Evolutionary conservation across 2,888 invertebrate genomes (phyloP).

Genomic region (Copidosoma aretas): DNA sequence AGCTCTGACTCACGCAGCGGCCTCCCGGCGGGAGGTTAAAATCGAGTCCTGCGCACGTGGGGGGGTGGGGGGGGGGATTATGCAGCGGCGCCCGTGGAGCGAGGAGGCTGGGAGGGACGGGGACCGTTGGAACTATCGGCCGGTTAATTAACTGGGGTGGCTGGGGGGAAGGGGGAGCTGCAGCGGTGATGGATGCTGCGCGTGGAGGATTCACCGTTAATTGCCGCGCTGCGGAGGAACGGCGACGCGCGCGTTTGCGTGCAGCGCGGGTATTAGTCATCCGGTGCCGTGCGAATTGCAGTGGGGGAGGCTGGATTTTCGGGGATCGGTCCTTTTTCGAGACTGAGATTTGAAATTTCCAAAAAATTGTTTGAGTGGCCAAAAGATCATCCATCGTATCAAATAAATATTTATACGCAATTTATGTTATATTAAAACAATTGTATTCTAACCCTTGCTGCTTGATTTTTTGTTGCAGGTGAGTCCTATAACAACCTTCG

Average conservation of each 20-base stretch:
- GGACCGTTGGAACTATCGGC: slow-evolving; percentile 47
- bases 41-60: background rate
- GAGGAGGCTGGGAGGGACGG: background rate
- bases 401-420: no score
- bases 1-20: slow-evolving; percentile 13
- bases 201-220: slow-evolving; percentile 30
- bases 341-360: no score
- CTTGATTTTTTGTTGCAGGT: no score
- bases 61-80: background rate
- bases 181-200: slow-evolving; percentile 1
- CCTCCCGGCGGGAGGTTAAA: background rate
- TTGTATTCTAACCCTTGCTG: no score
- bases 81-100: no score
- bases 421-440: no score
- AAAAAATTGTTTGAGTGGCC: no score
- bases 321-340: no score
- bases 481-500: no score
- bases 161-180: slow-evolving; percentile 15
- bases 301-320: no score
- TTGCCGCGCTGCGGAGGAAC: background rate
- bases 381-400: no score
- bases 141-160: slow-evolving; percentile 47
- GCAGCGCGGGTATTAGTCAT: slow-evolving; percentile 21
- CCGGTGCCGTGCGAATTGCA: no score
- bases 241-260: background rate